Evolutionary conservation across 1,140 invertebrate genomes (phyloP).

Genomic region (Drosophila asahinai): DNA sequence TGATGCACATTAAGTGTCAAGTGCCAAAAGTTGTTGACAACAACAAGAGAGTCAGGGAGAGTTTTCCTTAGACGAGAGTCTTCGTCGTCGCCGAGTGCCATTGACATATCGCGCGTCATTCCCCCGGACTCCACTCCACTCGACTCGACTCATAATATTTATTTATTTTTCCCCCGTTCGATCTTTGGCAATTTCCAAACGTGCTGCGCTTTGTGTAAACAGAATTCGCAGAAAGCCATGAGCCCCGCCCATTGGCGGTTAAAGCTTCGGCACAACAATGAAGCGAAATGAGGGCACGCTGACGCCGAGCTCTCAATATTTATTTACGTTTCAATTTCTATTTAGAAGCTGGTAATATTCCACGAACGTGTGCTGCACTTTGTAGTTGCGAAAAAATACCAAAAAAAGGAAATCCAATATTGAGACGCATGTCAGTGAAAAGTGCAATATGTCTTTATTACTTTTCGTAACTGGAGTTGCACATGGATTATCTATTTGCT

Average conservation of each 20-base stretch:
- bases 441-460: constrained; percentile 46
- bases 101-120: constrained; percentile 49
- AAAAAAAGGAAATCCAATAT: constrained; percentile 24
- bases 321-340: constrained; percentile 65
- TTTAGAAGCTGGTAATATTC: constrained; percentile 39
- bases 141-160: constrained; percentile 53
- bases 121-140: constrained; percentile 18
- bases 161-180: constrained; percentile 66
- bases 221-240: constrained; percentile 38
- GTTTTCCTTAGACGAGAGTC: constrained; percentile 3
- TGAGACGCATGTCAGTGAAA: constrained; percentile 53
- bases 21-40: constrained; percentile 81
- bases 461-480: constrained; percentile 29
- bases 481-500: constrained; percentile 24
- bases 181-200: constrained; percentile 65
- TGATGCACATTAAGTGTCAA: constrained; percentile 83
- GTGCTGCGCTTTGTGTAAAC: constrained; percentile 71
- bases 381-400: constrained; percentile 1
- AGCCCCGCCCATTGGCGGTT: constrained; percentile 53
- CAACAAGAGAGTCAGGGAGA: constrained; percentile 41
- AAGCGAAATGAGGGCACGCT: constrained; percentile 26
- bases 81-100: constrained; percentile 28
- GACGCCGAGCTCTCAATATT: constrained; percentile 68
- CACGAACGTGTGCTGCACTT: constrained; percentile 58
- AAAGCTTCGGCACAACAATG: constrained; percentile 29